phyloP scores from a whole-genome alignment of 2,888 invertebrate species.

The Morpho deidamia region DNA sequence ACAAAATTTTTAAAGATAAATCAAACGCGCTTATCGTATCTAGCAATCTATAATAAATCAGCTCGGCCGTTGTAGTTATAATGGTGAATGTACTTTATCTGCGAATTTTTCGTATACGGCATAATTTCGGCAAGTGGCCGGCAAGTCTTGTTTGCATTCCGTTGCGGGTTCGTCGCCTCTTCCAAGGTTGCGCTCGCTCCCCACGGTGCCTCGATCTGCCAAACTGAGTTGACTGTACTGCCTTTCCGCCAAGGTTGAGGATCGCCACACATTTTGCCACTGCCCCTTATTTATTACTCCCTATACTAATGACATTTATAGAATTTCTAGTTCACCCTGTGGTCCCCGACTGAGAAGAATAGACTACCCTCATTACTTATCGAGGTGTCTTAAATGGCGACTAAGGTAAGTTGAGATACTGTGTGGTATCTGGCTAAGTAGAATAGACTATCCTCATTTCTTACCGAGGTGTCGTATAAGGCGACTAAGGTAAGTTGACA shows the following conservation, averaged over 20 bases:
- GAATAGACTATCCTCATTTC: too few relatives aligned
- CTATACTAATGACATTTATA: conserved; percentile 2
- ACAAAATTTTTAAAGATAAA: too few relatives aligned
- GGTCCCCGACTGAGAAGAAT: too few relatives aligned
- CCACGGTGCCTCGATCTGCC: conserved; percentile 48
- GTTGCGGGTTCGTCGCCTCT: conserved; percentile 59
- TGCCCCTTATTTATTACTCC: conserved; percentile 15
- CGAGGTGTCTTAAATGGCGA: too few relatives aligned
- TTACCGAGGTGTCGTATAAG: too few relatives aligned
- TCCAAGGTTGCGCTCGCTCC: conserved; percentile 57
- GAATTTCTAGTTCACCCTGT: neutral
- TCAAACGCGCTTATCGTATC: too few relatives aligned
- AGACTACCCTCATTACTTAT: too few relatives aligned
- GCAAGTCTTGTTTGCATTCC: conserved; percentile 65
- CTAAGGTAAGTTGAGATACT: too few relatives aligned
- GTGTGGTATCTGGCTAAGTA: too few relatives aligned
- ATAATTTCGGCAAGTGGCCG: conserved; percentile 56
- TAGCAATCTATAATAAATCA: too few relatives aligned
- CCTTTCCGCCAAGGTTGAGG: conserved; percentile 23
- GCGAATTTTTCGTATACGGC: conserved; percentile 4
- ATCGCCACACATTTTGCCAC: conserved; percentile 18
- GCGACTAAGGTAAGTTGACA: too few relatives aligned
- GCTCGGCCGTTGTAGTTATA: neutral
- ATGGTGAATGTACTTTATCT: conserved; percentile 3
- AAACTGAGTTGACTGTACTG: conserved; percentile 32